These are phyloP conservation scores for Orius insidiosus DNA, from an alignment of 1,140 invertebrate species.

Conservation along the genomic window DNA sequence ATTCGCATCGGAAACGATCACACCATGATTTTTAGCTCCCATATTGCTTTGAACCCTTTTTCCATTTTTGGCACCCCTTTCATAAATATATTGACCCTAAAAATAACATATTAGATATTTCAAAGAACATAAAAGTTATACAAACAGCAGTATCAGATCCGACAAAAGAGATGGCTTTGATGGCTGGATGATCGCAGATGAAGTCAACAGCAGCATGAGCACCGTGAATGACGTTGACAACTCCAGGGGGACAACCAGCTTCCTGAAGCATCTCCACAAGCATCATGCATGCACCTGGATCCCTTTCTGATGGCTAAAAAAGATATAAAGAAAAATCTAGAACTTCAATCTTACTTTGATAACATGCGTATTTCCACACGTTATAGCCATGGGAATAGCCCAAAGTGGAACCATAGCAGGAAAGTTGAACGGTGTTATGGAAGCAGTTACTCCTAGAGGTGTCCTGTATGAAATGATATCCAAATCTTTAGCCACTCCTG, in stretches of 20 bases:
- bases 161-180: constrained; percentile 96
- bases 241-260: constrained; percentile 83
- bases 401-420: constrained; percentile 99
- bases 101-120: constrained; percentile 17
- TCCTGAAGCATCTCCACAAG: constrained; percentile 76
- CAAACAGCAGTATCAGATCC: constrained; percentile 84
- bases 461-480: constrained; percentile 76
- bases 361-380: constrained; percentile 68
- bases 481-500: constrained; percentile 85
- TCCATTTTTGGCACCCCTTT: constrained; percentile 69
- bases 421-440: constrained; percentile 90
- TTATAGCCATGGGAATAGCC: constrained; percentile 91
- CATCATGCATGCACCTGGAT: constrained; percentile 91
- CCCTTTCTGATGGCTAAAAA: constrained; percentile 85
- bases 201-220: constrained; percentile 88
- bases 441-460: constrained; percentile 77
- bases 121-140: background rate
- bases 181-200: constrained; percentile 90
- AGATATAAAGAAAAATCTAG: background rate
- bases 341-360: constrained; percentile 31
- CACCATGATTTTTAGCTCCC: constrained; percentile 98
- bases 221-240: constrained; percentile 93
- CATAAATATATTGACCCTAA: constrained; percentile 90
- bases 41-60: constrained; percentile 97
- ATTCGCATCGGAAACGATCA: constrained; percentile 93